Percentiles rank a stretch among this genome's conserved stretches.
These are phyloP conservation scores for Cactoblastis cactorum DNA, from an alignment of 2,888 invertebrate species.

Conservation along the genomic window DNA sequence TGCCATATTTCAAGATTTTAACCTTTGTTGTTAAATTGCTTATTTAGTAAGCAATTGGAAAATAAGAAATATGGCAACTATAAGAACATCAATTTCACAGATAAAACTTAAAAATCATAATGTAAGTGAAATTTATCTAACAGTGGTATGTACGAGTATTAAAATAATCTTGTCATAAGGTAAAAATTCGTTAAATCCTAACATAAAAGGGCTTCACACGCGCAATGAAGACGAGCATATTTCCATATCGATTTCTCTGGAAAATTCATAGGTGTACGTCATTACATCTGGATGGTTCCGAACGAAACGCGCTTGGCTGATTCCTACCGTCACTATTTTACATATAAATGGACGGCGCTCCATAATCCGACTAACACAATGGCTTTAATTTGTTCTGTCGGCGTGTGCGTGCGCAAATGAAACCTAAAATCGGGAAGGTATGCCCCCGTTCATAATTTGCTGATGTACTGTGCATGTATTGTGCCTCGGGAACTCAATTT, in stretches of 20 bases:
- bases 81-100: too few relatives aligned
- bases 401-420: conserved; percentile 61
- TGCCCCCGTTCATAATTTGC: conserved; percentile 22
- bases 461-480: conserved; percentile 21
- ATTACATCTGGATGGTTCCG: conserved; percentile 40
- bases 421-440: conserved; percentile 46
- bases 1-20: too few relatives aligned
- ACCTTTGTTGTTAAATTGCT: too few relatives aligned
- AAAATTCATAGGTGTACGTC: conserved; percentile 38
- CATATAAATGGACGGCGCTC: conserved; percentile 75
- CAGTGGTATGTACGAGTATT: too few relatives aligned
- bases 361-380: conserved; percentile 75
- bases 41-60: too few relatives aligned
- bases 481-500: background rate
- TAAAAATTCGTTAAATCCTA: background rate
- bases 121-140: too few relatives aligned
- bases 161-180: background rate
- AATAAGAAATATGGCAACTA: too few relatives aligned
- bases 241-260: conserved; percentile 22
- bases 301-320: conserved; percentile 46
- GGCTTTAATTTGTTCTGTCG: conserved; percentile 68
- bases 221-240: conserved; percentile 4
- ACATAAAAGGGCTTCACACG: background rate
- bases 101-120: too few relatives aligned
- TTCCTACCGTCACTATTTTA: conserved; percentile 73